phyloP scores from a whole-genome alignment of 2,113 vertebrate species.

The Podocnemis expansa region DNA sequence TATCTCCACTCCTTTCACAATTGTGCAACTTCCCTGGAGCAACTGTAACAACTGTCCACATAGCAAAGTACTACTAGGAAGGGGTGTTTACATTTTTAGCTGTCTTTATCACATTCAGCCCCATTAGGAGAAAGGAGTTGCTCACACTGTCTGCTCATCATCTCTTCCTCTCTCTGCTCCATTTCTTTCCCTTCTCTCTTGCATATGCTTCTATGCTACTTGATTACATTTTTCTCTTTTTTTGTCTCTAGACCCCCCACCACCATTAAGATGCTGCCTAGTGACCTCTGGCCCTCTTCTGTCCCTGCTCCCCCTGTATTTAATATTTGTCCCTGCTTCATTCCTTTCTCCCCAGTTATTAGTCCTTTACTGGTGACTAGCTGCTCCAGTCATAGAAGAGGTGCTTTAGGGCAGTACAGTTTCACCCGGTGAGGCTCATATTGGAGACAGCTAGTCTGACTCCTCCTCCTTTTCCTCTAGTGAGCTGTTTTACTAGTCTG shows the following conservation, averaged over 20 bases:
- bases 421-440: neutral
- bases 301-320: neutral
- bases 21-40: no score
- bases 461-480: conserved; percentile 52
- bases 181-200: neutral
- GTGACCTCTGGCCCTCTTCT: neutral
- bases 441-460: conserved; percentile 15
- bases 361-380: neutral
- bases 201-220: conserved; percentile 3
- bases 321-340: neutral
- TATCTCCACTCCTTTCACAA: neutral
- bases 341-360: neutral
- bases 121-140: conserved; percentile 56
- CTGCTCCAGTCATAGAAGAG: conserved; percentile 3
- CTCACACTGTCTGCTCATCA: conserved; percentile 60
- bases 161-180: conserved; percentile 64
- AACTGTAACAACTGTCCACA: neutral
- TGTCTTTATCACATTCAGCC: conserved; percentile 58
- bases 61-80: conserved; percentile 62
- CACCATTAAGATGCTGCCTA: neutral
- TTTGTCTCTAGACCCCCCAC: neutral
- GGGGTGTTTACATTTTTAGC: conserved; percentile 48
- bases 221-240: conserved; percentile 27
- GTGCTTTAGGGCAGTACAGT: conserved; percentile 5
- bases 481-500: conserved; percentile 66